phyloP scores from a whole-genome alignment of 2,113 vertebrate species.

The Empidonax traillii region DNA sequence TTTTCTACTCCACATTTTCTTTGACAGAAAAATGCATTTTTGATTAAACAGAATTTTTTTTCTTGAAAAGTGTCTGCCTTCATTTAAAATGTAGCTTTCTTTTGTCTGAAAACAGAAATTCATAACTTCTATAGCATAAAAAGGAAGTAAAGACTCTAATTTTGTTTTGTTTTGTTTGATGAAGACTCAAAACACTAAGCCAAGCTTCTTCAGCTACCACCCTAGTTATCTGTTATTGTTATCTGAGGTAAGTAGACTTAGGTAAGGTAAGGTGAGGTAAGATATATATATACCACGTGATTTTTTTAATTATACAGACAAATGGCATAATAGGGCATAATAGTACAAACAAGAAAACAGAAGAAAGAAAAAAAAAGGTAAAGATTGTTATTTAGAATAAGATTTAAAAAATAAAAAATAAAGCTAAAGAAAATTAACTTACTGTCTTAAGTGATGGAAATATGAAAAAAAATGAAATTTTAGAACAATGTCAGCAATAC shows the following conservation, averaged over 20 bases:
- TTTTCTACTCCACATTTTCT: neutral
- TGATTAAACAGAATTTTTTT: neutral
- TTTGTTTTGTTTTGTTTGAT: neutral
- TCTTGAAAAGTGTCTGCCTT: neutral
- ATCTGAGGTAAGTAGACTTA: neutral
- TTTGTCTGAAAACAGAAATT: conserved; percentile 9
- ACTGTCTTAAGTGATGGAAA: neutral
- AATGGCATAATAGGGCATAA: neutral
- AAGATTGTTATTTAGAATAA: neutral
- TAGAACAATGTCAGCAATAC: neutral
- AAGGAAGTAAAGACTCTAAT: neutral
- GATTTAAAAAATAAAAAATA: neutral
- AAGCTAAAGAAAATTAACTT: neutral
- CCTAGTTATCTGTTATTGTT: neutral
- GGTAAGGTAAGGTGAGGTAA: no score
- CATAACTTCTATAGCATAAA: neutral
- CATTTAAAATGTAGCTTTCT: neutral
- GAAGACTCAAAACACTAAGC: neutral
- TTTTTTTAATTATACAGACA: neutral
- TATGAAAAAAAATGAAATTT: accelerated
- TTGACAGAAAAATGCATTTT: conserved; percentile 34
- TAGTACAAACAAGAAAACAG: neutral
- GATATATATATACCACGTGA: neutral
- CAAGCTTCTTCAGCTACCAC: neutral
- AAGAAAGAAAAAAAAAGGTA: neutral